Evolutionary conservation across 2,113 vertebrate species (phyloP), one percentile per base, ranked within the genome.

Genomic region (Labeo catla): DNA sequence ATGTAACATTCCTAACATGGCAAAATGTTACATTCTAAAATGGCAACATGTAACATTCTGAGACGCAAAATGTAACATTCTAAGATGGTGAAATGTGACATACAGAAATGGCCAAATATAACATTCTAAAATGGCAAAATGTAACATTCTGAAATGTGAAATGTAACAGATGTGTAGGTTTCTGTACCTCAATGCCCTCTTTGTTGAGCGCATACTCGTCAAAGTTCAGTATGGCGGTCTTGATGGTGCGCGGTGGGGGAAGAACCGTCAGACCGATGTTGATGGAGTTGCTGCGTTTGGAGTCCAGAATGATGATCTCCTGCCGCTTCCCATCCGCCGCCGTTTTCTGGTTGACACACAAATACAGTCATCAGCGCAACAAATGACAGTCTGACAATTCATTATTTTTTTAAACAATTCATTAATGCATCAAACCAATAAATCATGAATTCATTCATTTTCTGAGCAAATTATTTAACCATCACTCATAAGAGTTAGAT

Each of bases 161-260:
- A 28, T 28, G 28, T 28, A 19, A 70, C 23, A 77, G 3, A 57
- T 8, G 61, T 39, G 15, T 28, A 12, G 6, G 16, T 2, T 1
- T 2, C 85, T 95, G 74, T 93, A 99, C 98, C 97, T 99, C 98
- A 47, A 99, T 99, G 90, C 98, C 98, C 95, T 99, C 98, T 93
- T 99, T 99, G 94, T 98, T 99, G 91, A 99, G 96, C 36, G 98
- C 98, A 61, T 99, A 99, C 92, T 99, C 98, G 0, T 99, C 98
- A 21, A 99, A 99, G 94, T 99, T 99, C 72, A 99, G 94, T 91
- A 99, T 99, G 91, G 98, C 98, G 4, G 96, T 97, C 93, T 99
- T 99, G 93, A 99, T 99, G 0, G 98, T 99, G 87, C 97, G 96
- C 3, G 98, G 97, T 9, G 97, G 98, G 7, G 98, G 98, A 70